Conservation (phyloP, 2,113 vertebrate genomes). For the Pungitius pungitius region DNA sequence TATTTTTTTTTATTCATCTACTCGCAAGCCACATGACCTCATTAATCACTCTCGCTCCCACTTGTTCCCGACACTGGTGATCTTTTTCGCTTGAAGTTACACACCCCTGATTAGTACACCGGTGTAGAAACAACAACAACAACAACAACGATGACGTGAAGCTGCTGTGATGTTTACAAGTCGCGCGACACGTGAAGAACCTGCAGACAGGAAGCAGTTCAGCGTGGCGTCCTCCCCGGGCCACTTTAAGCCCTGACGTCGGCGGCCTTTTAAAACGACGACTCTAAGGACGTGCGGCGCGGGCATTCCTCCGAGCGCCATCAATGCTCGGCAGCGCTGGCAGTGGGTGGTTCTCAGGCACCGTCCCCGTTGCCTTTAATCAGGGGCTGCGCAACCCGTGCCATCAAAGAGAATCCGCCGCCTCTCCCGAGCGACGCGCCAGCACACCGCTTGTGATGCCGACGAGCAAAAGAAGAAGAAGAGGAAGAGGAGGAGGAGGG, state of each 20-base stretch:
- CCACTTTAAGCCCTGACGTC: not conserved
- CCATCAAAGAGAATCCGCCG: constrained; percentile 43
- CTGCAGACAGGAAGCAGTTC: constrained; percentile 16
- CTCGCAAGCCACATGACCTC: constrained; percentile 58
- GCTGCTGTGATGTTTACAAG: constrained; percentile 5
- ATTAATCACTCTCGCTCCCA: constrained; percentile 51
- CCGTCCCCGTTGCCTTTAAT: constrained; percentile 53
- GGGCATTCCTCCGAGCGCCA: constrained; percentile 55
- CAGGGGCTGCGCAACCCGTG: constrained; percentile 39
- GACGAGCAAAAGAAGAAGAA: constrained; percentile 33
- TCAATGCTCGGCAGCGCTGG: constrained; percentile 30
- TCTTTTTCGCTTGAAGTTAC: constrained; percentile 43
- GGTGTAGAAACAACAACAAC: not conserved
- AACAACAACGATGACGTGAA: too few species aligned
- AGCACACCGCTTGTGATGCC: constrained; percentile 28
- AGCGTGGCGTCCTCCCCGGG: not conserved
- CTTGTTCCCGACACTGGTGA: constrained; percentile 52
- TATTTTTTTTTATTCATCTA: too few species aligned
- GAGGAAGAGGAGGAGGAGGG: too few species aligned
- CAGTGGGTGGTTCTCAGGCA: constrained; percentile 42
- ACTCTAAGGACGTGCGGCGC: constrained; percentile 40
- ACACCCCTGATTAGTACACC: constrained; percentile 9
- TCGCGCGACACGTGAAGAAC: not conserved
- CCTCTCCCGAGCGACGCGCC: constrained; percentile 31
- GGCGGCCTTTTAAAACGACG: constrained; percentile 19